A percentile compares a stretch with the other conserved stretches of the same genome.
Conservation (phyloP, 2,888 invertebrate genomes). For the Chydorus sphaericus region DNA sequence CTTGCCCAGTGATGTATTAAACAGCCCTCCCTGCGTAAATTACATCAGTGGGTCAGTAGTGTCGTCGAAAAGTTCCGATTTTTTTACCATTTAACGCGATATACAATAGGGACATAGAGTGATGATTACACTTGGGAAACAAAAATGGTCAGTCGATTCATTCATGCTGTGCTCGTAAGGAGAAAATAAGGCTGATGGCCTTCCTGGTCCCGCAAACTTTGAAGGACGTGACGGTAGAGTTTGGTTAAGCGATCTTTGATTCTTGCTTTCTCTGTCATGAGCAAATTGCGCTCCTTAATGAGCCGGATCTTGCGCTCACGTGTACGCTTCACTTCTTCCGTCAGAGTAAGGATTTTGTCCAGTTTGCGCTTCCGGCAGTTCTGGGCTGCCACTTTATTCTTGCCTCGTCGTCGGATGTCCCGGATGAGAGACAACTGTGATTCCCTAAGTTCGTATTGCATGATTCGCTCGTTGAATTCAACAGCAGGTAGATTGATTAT, state of each 20-base stretch:
- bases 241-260: constrained; percentile 76
- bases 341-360: constrained; percentile 79
- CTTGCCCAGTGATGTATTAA: too few species aligned
- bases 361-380: constrained; percentile 94
- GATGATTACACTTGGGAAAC: too few species aligned
- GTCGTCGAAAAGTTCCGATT: too few species aligned
- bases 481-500: constrained; percentile 95
- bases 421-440: constrained; percentile 80
- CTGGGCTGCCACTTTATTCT: constrained; percentile 95
- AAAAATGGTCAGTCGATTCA: constrained; percentile 77
- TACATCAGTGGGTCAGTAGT: too few species aligned
- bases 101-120: too few species aligned
- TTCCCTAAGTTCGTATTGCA: constrained; percentile 83
- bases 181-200: too few species aligned
- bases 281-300: constrained; percentile 54
- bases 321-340: constrained; percentile 81
- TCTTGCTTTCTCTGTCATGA: constrained; percentile 57
- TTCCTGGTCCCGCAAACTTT: too few species aligned
- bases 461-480: constrained; percentile 87
- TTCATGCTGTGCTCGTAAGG: constrained; percentile 76
- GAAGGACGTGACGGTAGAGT: constrained; percentile 80
- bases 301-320: constrained; percentile 65
- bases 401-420: constrained; percentile 79
- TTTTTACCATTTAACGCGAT: too few species aligned
- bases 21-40: too few species aligned